Base-by-base conservation (phyloP, 2,113 vertebrate species). In the Euleptes europaea region DNA sequence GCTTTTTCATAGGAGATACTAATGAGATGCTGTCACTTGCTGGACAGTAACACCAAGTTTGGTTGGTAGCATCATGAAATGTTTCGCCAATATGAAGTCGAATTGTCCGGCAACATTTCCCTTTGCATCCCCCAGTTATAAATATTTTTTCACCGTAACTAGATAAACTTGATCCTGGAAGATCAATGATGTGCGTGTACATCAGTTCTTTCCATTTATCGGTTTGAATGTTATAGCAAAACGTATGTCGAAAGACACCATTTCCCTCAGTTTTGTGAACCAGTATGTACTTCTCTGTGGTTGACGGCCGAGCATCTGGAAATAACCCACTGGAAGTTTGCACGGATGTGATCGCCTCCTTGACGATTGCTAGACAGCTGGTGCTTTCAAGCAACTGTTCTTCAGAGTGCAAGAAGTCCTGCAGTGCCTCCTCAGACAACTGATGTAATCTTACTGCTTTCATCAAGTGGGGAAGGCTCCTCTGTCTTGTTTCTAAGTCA, bases 41-140 rank as follows among this genome's bases (percentile, higher is more conserved):
- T 4, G 98, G 99, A 87, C 98, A 99, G 94, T 98, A 99, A 95
- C 98, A 99, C 98, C 98, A 99, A 17, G 97, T 97, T 88, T 98
- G 97, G 31, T 98, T 97, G 2, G 98, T 98, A 66, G 98, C 98
- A 38, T 99, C 97, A 2, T 99, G 99, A 80, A 97, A 97, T 0
- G 96, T 93, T 88, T 98, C 97, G 7, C 97, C 97, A 86, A 99
- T 98, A 51, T 99, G 99, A 85, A 98, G 97, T 71, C 98, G 97
- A 78, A 98, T 93, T 0, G 97, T 96, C 35, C 98, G 96, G 14
- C 96, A 98, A 88, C 99, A 99, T 74, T 96, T 97, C 3, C 98
- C 97, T 57, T 94, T 97, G 91, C 99, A 99, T 75, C 99, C 99
- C 13, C 99, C 99, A 6, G 97, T 99, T 91, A 99, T 94, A 95